Conservation (phyloP, 1,140 invertebrate genomes). For the Brevipalpus yothersi region DNA sequence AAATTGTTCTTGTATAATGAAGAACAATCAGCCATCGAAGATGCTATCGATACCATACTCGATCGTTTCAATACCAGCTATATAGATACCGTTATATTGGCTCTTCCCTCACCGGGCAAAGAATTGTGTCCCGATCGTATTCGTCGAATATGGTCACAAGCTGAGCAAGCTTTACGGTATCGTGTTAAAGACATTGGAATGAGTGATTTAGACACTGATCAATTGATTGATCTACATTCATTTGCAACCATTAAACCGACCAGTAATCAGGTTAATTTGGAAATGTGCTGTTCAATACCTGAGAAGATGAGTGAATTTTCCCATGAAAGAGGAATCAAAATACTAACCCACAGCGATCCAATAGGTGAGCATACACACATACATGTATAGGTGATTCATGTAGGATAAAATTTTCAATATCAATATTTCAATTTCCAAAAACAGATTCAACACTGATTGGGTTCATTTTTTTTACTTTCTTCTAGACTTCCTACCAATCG, state of each 20-base stretch:
- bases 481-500: neutral
- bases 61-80: constrained; percentile 31
- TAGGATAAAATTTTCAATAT: neutral
- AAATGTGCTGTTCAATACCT: constrained; percentile 84
- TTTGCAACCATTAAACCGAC: constrained; percentile 56
- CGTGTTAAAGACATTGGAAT: constrained; percentile 51
- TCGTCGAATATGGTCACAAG: constrained; percentile 38
- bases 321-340: constrained; percentile 63
- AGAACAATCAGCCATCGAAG: neutral
- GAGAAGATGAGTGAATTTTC: constrained; percentile 66
- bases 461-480: neutral
- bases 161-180: constrained; percentile 39
- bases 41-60: constrained; percentile 29
- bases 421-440: neutral
- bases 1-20: constrained; percentile 11
- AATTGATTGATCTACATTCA: constrained; percentile 46
- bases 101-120: constrained; percentile 31
- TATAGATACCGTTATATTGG: constrained; percentile 47
- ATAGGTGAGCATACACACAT: constrained; percentile 30
- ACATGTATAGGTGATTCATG: neutral
- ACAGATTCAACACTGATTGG: neutral
- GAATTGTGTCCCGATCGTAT: constrained; percentile 25
- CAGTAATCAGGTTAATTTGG: constrained; percentile 83
- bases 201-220: constrained; percentile 56
- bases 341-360: constrained; percentile 85